Evolutionary conservation across 2,113 vertebrate genomes (phyloP).

Genomic region (Myotis lucifugus): DNA sequence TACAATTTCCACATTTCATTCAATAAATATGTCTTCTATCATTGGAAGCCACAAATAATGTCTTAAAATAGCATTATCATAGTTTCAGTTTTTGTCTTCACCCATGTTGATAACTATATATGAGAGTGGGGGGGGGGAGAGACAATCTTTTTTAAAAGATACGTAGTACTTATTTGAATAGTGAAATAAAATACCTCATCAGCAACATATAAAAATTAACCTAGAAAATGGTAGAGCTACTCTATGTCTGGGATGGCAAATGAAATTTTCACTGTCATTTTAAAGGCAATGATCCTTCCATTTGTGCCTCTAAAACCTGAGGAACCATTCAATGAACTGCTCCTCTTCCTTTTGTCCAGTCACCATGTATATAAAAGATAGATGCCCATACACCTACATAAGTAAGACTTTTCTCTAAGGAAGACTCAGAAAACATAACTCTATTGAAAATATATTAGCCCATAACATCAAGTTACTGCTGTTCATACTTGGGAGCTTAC

Average conservation of each 20-base stretch:
- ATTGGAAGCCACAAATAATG: conserved; percentile 17
- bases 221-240: background rate
- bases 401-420: background rate
- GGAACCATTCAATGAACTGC: background rate
- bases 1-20: background rate
- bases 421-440: conserved; percentile 33
- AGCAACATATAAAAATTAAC: conserved; percentile 19
- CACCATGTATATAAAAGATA: background rate
- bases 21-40: conserved; percentile 6
- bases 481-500: conserved; percentile 49
- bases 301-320: background rate
- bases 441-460: conserved; percentile 48
- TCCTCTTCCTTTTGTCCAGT: background rate
- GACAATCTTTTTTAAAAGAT: background rate
- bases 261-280: background rate
- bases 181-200: background rate
- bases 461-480: conserved; percentile 60
- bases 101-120: background rate
- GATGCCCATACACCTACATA: background rate
- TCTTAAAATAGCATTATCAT: background rate
- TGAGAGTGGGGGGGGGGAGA: background rate
- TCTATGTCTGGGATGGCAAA: background rate
- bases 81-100: conserved; percentile 1
- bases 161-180: background rate
- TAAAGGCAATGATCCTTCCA: conserved; percentile 30